Evolutionary conservation across 1,140 invertebrate species (phyloP).

Genomic region (Aphaenogaster rudis): DNA sequence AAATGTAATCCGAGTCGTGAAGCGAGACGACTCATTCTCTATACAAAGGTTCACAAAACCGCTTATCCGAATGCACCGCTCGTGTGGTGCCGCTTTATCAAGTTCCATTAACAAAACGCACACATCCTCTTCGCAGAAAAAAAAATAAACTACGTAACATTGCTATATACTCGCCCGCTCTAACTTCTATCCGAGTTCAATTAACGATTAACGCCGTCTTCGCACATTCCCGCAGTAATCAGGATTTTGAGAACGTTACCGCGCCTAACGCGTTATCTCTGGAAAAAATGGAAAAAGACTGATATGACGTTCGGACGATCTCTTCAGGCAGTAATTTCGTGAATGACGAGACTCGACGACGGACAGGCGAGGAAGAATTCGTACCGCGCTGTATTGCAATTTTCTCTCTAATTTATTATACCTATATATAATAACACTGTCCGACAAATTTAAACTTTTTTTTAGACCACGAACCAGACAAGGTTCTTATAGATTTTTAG

Average conservation of each 20-base stretch:
- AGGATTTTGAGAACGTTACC: background rate
- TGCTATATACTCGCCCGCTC: background rate
- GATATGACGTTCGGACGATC: background rate
- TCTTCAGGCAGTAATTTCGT: slow-evolving; percentile 26
- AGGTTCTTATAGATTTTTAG: too few species aligned
- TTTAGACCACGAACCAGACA: too few species aligned
- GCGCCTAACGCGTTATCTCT: background rate
- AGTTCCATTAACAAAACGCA: slow-evolving; percentile 21
- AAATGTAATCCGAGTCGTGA: background rate
- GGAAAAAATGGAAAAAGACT: background rate
- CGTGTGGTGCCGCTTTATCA: background rate
- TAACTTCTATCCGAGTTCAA: background rate
- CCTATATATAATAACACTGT: too few species aligned
- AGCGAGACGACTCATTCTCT: background rate
- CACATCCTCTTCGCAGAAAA: background rate
- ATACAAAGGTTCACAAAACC: background rate
- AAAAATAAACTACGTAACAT: background rate
- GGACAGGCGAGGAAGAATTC: background rate
- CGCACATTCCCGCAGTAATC: background rate
- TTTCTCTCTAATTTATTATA: slow-evolving; percentile 1
- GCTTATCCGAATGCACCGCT: background rate
- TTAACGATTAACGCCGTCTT: background rate
- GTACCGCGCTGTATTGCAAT: background rate
- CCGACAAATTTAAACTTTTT: too few species aligned
- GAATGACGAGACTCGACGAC: background rate